Base-by-base conservation (phyloP, 2,113 vertebrate genomes). In the Ammodytes marinus region DNA sequence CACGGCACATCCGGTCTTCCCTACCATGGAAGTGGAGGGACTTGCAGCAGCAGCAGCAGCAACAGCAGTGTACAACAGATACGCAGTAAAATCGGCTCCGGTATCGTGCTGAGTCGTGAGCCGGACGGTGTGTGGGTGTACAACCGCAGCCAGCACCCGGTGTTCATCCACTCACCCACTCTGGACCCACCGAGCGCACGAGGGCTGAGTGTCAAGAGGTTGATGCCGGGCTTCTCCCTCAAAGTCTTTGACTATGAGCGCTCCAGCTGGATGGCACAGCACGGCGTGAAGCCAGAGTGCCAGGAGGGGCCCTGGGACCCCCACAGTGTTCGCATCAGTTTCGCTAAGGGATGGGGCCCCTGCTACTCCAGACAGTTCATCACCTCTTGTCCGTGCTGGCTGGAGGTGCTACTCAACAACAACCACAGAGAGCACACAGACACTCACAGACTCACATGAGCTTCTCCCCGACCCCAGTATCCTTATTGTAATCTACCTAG, bases 341-440 rank as follows among this genome's bases (percentile, higher is more conserved):
- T 99, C 40, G 98, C 97, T 76, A 99, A 99, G 88, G 98, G 98
- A 75, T 99, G 98, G 98, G 98, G 98, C 1, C 97, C 98, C 0
- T 97, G 96, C 86, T 99, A 99, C 88, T 99, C 98, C 0, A 95
- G 98, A 89, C 98, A 99, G 93, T 99, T 98, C 85, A 97, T 99
- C 95, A 99, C 97, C 2, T 99, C 98, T n/a, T 99, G 98, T 37
- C 98, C 98, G 0, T 99, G 98, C 84, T 99, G 98, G 98, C 92
- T 99, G 79, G 98, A 99, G 95, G 96, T 99, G 54, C 92, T 99
- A 15, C 97, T 99, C 87, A 97, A 97, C 87, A 97, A 97, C 91
- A 97, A 93, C 93, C 95, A 94, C 91, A 97, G 97, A 92, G 97
- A 96, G 92, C 91, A 64, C 86, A 88, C 75, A 64, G 4, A 64